Percentiles rank a stretch among this genome's conserved stretches.
Evolutionary conservation across 2,888 invertebrate species (phyloP).

Genomic region (Allolobophora icterica): DNA sequence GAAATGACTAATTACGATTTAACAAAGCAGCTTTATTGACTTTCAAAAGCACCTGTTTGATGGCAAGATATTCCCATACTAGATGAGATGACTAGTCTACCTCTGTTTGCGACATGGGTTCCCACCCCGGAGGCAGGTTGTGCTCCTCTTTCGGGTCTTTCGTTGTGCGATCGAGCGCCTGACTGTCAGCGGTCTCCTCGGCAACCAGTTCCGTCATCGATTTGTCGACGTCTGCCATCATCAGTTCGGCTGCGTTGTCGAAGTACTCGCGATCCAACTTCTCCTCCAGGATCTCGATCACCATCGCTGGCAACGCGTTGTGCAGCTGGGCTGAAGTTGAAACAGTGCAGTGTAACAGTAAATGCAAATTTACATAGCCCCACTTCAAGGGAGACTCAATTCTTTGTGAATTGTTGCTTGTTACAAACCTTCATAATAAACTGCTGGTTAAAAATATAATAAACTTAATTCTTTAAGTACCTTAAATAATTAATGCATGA

Average conservation of each 20-base stretch:
- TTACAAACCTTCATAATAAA: too few relatives aligned
- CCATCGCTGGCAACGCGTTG: conserved; percentile 57
- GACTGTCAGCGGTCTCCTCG: background rate
- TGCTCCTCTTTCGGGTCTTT: background rate
- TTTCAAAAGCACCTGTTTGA: too few relatives aligned
- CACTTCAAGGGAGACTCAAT: background rate
- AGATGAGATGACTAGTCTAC: background rate
- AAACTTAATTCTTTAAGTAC: too few relatives aligned
- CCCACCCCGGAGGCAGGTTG: conserved; percentile 53
- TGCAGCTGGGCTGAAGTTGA: conserved; percentile 56
- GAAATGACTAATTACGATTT: too few relatives aligned
- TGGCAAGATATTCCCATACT: background rate
- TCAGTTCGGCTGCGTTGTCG: conserved; percentile 53
- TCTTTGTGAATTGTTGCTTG: too few relatives aligned
- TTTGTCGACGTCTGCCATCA: conserved; percentile 35
- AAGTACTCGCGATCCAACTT: conserved; percentile 58
- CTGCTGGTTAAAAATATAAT: too few relatives aligned
- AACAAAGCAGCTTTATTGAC: too few relatives aligned
- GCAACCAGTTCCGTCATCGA: background rate
- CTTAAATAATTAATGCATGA: too few relatives aligned
- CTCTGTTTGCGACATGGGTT: conserved; percentile 41
- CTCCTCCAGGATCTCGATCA: conserved; percentile 61
- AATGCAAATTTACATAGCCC: too few relatives aligned
- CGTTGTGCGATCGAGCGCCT: background rate
- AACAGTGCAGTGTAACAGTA: background rate